Evolutionary conservation across 2,113 vertebrate species (phyloP), one percentile per base, ranked within the genome.

Genomic region (Scolopax mira): DNA sequence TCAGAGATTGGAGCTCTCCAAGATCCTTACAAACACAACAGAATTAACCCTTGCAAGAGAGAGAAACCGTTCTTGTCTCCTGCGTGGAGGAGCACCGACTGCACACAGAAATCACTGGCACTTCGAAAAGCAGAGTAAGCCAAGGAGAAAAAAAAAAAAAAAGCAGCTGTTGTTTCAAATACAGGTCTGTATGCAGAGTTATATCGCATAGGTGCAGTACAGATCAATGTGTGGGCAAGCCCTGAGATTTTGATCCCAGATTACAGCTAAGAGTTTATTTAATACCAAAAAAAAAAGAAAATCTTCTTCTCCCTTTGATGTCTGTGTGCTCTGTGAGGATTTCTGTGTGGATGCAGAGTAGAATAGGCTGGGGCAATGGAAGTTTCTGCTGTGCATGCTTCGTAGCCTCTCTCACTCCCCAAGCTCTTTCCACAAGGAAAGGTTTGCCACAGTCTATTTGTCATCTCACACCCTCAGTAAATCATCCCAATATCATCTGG

Each of bases 401-500:
- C 54, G 15, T 60, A 69, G 74, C 37, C 54, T 54, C 24, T 92
- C 39, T 61, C 33, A n/a, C 13, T 87, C 70, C 74, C 30, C 46
- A 90, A 66, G 91, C 31, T 17, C 49, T 60, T 92, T 80, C 61
- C 73, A 78, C 66, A 28, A 49, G 44, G 25, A 89, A 82, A 79
- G 24, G 25, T 80, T 95, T 96, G 85, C 54, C 51, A 39, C 57
- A 52, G 70, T 28, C 70, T 74, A 46, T 88, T 82, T 93, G 80
- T 85, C 85, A 69, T 90, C 74, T 89, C 71, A 65, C 21, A 88
- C 62, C 44, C 71, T 79, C 85, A 82, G 44, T 91, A 88, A 93
- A 88, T 94, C 71, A 94, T 85, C 33, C 57, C 82, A 79, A 3
- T 88, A 88, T 95, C 70, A 89, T 85, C 66, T 97, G 88, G 37